A percentile compares a stretch with the other conserved stretches of the same genome.
phyloP scores from a whole-genome alignment of 1,140 invertebrate species.

The Aphaenogaster rudis region DNA sequence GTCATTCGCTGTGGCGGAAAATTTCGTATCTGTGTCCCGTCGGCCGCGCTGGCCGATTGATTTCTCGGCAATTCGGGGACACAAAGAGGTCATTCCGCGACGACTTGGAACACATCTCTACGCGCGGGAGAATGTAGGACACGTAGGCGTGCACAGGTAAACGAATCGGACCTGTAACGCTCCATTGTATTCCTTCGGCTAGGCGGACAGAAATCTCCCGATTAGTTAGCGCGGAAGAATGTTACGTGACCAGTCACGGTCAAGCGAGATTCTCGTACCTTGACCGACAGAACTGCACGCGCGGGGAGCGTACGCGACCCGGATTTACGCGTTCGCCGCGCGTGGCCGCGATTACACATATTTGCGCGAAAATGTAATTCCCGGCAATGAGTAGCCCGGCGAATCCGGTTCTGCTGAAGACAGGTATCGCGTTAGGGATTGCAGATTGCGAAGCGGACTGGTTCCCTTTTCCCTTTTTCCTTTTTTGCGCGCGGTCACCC shows the following conservation, averaged over 20 bases:
- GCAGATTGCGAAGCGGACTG: constrained; percentile 15
- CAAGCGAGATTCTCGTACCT: constrained; percentile 44
- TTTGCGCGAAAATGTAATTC: constrained; percentile 42
- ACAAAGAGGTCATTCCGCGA: background rate
- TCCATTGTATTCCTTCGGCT: constrained; percentile 22
- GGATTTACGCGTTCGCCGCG: constrained; percentile 53
- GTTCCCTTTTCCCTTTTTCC: constrained; percentile 32
- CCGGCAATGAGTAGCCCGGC: background rate
- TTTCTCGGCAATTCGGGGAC: background rate
- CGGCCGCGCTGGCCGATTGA: constrained; percentile 14
- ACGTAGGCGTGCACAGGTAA: background rate
- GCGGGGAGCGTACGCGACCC: constrained; percentile 47
- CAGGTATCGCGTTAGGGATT: constrained; percentile 32
- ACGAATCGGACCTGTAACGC: background rate
- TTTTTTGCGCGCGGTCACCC: constrained; percentile 12
- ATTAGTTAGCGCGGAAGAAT: constrained; percentile 27
- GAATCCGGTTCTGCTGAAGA: constrained; percentile 64
- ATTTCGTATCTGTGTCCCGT: constrained; percentile 29
- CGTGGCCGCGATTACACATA: constrained; percentile 20
- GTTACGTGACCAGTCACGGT: constrained; percentile 26
- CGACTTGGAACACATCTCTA: background rate
- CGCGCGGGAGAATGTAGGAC: background rate
- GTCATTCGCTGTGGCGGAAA: constrained; percentile 32
- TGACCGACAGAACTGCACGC: constrained; percentile 55
- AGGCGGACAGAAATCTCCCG: constrained; percentile 35